phyloP scores from a whole-genome alignment of 2,888 invertebrate species.

The Apotomis betuletana region DNA sequence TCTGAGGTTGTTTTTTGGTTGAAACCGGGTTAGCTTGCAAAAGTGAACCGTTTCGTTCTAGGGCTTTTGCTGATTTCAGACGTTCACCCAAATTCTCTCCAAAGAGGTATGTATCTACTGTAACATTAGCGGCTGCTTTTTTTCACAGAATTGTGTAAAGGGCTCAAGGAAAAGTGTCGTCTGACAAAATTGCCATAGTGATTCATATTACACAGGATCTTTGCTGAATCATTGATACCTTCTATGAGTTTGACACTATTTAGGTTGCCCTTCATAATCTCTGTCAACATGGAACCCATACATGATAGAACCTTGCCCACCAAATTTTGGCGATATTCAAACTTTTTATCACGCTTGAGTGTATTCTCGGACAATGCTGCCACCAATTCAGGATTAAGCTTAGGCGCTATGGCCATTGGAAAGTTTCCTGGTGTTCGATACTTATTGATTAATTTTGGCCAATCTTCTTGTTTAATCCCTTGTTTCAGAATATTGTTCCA shows the following conservation, averaged over 20 bases:
- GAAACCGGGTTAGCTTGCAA: too few relatives aligned
- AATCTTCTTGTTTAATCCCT: not conserved
- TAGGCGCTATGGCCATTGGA: constrained; percentile 6
- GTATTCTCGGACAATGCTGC: constrained; percentile 1
- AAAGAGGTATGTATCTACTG: constrained; percentile 1
- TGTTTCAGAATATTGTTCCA: not conserved
- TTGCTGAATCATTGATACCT: constrained; percentile 4
- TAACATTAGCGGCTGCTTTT: not conserved
- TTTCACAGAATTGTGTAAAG: not conserved
- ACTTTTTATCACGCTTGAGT: constrained; percentile 6
- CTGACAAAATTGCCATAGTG: constrained; percentile 9
- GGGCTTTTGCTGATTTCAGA: constrained; percentile 7
- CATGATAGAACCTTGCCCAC: constrained; percentile 1
- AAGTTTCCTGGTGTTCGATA: not conserved
- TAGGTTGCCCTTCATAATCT: constrained; percentile 4
- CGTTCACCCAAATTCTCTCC: not conserved
- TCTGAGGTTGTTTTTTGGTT: too few relatives aligned
- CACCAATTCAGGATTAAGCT: constrained; percentile 3
- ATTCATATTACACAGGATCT: constrained; percentile 10
- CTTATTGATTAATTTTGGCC: not conserved
- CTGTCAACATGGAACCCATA: not conserved
- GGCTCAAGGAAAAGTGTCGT: not conserved
- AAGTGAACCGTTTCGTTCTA: constrained; percentile 1
- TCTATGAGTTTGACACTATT: constrained; percentile 6
- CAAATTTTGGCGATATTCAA: constrained; percentile 4